These are phyloP conservation scores for Nilaparvata lugens DNA, from an alignment of 1,140 invertebrate genomes.

Conservation along the genomic window DNA sequence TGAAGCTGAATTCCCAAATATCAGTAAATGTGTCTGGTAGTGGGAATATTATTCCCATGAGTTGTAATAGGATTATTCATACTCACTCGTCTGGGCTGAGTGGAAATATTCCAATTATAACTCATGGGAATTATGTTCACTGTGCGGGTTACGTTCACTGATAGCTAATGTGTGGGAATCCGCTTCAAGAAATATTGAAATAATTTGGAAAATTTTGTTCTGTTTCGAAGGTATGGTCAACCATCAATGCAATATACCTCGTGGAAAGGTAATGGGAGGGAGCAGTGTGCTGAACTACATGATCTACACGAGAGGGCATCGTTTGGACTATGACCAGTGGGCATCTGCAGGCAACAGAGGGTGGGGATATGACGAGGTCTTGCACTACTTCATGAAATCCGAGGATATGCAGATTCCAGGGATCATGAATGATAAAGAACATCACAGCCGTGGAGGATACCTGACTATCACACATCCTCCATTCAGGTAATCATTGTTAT, in stretches of 20 bases:
- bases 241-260: slow-evolving; percentile 20
- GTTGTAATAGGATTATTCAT: no score
- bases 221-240: slow-evolving; percentile 20
- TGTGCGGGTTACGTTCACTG: no score
- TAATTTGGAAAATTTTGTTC: not conserved
- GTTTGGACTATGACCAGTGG: slow-evolving; percentile 64
- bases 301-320: slow-evolving; percentile 75
- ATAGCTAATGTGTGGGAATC: no score
- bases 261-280: slow-evolving; percentile 27
- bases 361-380: slow-evolving; percentile 74
- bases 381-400: slow-evolving; percentile 74
- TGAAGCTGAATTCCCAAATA: no score
- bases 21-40: no score
- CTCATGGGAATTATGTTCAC: no score
- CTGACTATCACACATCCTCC: slow-evolving; percentile 32
- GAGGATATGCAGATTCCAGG: slow-evolving; percentile 54
- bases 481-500: slow-evolving; percentile 42
- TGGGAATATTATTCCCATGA: no score
- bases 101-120: no score
- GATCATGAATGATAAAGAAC: slow-evolving; percentile 45
- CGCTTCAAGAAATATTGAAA: not conserved
- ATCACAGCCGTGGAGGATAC: slow-evolving; percentile 32
- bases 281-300: slow-evolving; percentile 55
- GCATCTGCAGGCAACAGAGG: slow-evolving; percentile 46
- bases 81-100: no score